These are phyloP conservation scores for Macaria notata DNA, from an alignment of 2,888 invertebrate species.

Conservation along the genomic window DNA sequence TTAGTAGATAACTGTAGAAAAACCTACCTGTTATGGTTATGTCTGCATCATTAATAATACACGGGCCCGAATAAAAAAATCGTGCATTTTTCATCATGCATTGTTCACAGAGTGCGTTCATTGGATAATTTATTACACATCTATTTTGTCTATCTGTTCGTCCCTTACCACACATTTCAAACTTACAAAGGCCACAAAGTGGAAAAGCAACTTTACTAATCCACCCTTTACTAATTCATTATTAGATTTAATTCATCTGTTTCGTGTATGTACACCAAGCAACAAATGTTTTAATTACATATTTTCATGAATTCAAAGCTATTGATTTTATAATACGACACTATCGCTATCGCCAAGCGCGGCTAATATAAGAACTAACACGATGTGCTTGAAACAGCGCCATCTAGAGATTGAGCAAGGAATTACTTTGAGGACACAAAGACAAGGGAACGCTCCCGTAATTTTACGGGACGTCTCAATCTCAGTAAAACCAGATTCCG, in stretches of 20 bases:
- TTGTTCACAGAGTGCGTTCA: constrained; percentile 59
- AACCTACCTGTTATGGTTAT: constrained; percentile 31
- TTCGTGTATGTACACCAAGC: constrained; percentile 28
- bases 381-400: neutral
- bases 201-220: constrained; percentile 72
- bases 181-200: constrained; percentile 61
- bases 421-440: too few relatives aligned
- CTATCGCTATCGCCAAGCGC: too few relatives aligned
- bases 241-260: constrained; percentile 13
- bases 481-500: too few relatives aligned
- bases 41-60: constrained; percentile 49
- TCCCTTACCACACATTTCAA: constrained; percentile 72
- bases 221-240: constrained; percentile 63
- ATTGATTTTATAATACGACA: too few relatives aligned
- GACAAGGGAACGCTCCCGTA: too few relatives aligned
- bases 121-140: constrained; percentile 61
- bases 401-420: neutral
- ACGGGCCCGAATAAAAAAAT: constrained; percentile 38
- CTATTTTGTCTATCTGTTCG: constrained; percentile 76
- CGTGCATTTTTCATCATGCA: constrained; percentile 52
- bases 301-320: too few relatives aligned
- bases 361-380: too few relatives aligned
- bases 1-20: too few relatives aligned
- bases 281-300: neutral
- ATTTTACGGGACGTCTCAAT: too few relatives aligned